Conservation (phyloP, 2,113 vertebrate genomes). For the Psittacula cyanocephala region DNA sequence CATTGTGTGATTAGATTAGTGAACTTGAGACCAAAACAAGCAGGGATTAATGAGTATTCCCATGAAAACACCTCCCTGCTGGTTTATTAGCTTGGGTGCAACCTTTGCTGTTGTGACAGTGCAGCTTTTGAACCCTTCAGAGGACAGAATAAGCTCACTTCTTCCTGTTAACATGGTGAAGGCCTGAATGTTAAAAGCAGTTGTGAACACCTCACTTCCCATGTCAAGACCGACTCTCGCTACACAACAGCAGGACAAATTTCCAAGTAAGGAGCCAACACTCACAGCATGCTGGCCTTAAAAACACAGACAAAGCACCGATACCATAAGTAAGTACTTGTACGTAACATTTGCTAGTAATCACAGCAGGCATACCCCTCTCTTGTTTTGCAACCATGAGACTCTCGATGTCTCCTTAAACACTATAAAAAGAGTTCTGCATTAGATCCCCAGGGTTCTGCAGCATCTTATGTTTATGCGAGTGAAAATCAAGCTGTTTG, state of each 20-base stretch:
- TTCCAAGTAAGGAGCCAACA: background rate
- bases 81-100: background rate
- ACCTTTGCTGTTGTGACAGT: rapidly evolving
- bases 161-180: background rate
- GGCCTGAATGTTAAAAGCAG: background rate
- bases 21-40: background rate
- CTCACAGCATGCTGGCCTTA: background rate
- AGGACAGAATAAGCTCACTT: background rate
- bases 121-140: background rate
- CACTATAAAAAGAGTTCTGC: background rate
- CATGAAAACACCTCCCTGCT: background rate
- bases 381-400: background rate
- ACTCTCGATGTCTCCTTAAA: background rate
- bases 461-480: background rate
- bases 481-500: background rate
- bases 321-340: background rate
- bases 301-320: background rate
- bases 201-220: background rate
- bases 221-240: background rate
- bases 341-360: background rate
- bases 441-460: background rate
- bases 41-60: background rate
- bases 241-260: background rate
- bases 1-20: background rate
- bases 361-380: background rate